Percentiles rank a stretch among this genome's conserved stretches.
Conservation (phyloP, 2,113 vertebrate species). For the Catharus fuscescens region DNA sequence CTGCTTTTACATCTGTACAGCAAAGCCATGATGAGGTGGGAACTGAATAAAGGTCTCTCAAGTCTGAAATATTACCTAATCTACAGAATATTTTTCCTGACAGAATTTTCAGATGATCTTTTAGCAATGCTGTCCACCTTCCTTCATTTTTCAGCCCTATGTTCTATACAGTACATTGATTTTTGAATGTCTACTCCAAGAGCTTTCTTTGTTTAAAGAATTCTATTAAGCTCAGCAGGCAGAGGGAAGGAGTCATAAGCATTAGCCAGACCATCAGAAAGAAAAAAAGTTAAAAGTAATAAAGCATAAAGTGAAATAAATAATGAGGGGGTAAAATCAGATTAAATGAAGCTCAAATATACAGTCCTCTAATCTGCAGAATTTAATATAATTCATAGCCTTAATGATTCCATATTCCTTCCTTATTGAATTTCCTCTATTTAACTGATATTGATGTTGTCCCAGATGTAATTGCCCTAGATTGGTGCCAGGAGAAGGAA, state of each 20-base stretch:
- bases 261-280: background rate
- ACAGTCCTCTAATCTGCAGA: background rate
- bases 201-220: background rate
- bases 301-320: slow-evolving; percentile 24
- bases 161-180: background rate
- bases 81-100: background rate
- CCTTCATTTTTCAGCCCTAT: background rate
- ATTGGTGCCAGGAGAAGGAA: background rate
- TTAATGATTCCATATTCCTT: slow-evolving; percentile 22
- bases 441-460: slow-evolving; percentile 23
- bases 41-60: background rate
- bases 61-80: background rate
- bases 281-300: background rate
- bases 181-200: background rate
- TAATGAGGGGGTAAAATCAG: background rate
- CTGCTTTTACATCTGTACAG: background rate
- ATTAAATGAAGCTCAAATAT: slow-evolving; percentile 21
- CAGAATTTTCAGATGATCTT: background rate
- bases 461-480: background rate
- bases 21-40: background rate
- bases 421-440: slow-evolving; percentile 23
- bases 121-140: background rate
- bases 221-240: background rate
- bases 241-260: background rate
- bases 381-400: slow-evolving; percentile 23